Evolutionary conservation across 2,113 vertebrate species (phyloP), one percentile per base, ranked within the genome.

Genomic region (Nanger granti): DNA sequence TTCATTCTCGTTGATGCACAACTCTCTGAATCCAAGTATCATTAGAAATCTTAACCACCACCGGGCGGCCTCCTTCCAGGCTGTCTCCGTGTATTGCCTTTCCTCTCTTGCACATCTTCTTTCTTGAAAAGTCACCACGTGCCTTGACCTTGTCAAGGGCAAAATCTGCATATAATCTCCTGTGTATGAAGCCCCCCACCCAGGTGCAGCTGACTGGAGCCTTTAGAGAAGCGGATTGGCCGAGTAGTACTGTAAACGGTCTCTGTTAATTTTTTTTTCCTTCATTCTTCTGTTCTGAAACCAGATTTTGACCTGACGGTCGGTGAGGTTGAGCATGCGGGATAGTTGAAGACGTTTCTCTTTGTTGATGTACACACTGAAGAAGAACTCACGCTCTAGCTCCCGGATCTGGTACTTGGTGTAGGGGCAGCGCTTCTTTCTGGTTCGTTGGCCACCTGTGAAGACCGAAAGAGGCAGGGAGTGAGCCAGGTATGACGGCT

Each of bases 351-450:
- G 99, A 41, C 99, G 99, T 98, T 99, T 99, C 98, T 99, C 99
- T 98, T 99, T 99, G 99, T 99, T 99, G 98, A 99, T 99, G 98
- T 99, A 99, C 98, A 99, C 99, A 93, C 99, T 99, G 99, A 99
- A 99, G 98, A 99, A 99, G 99, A 99, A 99, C 97, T 99, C 99
- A 93, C 99, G 99, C 98, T 99, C 99, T 98, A 99, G 99, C 98
- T 99, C 99, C 96, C 99, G 99, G 98, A 99, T 99, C 99, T 99
- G 99, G 94, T 99, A 99, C 97, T 99, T 99, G 86, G 99, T 99
- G 97, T 99, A 99, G 0, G 99, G 99, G 96, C 99, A 99, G 95
- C 99, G 99, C 99, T 99, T 99, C 98, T 99, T 99, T 97, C 99
- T 99, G 28, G 99, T 99, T 97, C 99, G 99, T 97, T 99, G 99